Conservation (phyloP, 2,888 invertebrate species). For the Tetrapedia diversipes region DNA sequence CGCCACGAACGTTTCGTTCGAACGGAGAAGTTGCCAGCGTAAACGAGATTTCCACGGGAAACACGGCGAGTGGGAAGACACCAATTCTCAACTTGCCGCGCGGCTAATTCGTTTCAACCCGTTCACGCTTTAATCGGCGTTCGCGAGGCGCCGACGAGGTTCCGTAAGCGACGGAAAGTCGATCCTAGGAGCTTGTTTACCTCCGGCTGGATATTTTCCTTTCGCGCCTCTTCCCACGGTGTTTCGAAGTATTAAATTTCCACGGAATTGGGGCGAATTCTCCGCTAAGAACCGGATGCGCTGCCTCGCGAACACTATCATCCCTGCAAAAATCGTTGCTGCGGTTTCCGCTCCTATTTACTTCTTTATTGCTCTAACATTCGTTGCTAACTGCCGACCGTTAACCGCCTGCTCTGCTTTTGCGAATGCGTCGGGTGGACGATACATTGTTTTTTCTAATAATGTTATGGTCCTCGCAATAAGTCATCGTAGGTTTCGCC, state of each 20-base stretch:
- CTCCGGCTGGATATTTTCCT: background rate
- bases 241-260: constrained; percentile 25
- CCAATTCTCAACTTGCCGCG: background rate
- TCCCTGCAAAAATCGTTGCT: constrained; percentile 25
- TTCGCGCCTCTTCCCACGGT: background rate
- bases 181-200: background rate
- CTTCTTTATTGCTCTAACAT: too few relatives aligned
- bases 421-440: too few relatives aligned
- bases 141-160: background rate
- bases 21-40: background rate
- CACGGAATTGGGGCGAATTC: constrained; percentile 2
- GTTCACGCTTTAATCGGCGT: constrained; percentile 2
- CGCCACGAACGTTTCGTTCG: background rate
- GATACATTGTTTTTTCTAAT: too few relatives aligned
- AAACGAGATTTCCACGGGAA: background rate
- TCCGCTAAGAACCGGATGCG: background rate
- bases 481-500: too few relatives aligned
- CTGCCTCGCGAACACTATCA: background rate
- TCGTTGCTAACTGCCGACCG: too few relatives aligned
- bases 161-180: background rate
- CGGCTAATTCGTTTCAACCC: constrained; percentile 5
- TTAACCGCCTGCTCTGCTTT: too few relatives aligned
- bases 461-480: too few relatives aligned
- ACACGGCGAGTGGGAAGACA: background rate
- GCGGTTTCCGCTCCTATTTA: too few relatives aligned